phyloP scores from a whole-genome alignment of 1,140 invertebrate species.

The Drosophila takahashii region DNA sequence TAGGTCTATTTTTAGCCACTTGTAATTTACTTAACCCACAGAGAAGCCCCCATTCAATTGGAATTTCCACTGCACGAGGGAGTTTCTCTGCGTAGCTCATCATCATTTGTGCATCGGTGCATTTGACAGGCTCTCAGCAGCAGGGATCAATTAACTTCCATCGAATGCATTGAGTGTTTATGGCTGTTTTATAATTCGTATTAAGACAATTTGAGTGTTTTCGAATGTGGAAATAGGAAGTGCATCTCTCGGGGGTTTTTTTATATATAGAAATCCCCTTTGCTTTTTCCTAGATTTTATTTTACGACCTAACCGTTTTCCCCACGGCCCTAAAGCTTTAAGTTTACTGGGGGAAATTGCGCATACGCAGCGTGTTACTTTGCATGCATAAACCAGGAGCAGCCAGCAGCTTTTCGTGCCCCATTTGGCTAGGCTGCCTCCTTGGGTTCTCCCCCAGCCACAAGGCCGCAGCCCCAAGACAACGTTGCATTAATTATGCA shows the following conservation, averaged over 20 bases:
- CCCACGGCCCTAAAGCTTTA: slow-evolving; percentile 31
- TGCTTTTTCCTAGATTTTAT: background rate
- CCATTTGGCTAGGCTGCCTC: slow-evolving; percentile 40
- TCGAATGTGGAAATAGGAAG: slow-evolving; percentile 25
- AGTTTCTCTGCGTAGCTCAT: slow-evolving; percentile 41
- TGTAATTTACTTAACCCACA: slow-evolving; percentile 67
- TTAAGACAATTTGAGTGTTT: slow-evolving; percentile 46
- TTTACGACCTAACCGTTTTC: slow-evolving; percentile 4
- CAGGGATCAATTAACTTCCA: slow-evolving; percentile 77
- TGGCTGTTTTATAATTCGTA: slow-evolving; percentile 64
- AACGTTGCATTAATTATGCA: slow-evolving; percentile 70
- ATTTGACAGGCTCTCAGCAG: slow-evolving; percentile 73
- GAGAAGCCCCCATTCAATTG: slow-evolving; percentile 43
- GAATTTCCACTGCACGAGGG: slow-evolving; percentile 58
- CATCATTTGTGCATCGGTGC: slow-evolving; percentile 63
- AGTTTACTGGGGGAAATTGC: slow-evolving; percentile 36
- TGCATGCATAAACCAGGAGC: slow-evolving; percentile 70
- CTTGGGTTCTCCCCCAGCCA: background rate
- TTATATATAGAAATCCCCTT: slow-evolving; percentile 1
- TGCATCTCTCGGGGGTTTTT: background rate
- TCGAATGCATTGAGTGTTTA: slow-evolving; percentile 67
- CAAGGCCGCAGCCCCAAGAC: slow-evolving; percentile 39
- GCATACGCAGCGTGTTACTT: slow-evolving; percentile 72
- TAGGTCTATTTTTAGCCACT: slow-evolving; percentile 66
- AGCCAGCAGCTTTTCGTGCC: slow-evolving; percentile 40